Percentiles rank a stretch among this genome's conserved stretches.
These are phyloP conservation scores for Carlito syrichta DNA, from an alignment of 2,113 vertebrate genomes.

Conservation along the genomic window DNA sequence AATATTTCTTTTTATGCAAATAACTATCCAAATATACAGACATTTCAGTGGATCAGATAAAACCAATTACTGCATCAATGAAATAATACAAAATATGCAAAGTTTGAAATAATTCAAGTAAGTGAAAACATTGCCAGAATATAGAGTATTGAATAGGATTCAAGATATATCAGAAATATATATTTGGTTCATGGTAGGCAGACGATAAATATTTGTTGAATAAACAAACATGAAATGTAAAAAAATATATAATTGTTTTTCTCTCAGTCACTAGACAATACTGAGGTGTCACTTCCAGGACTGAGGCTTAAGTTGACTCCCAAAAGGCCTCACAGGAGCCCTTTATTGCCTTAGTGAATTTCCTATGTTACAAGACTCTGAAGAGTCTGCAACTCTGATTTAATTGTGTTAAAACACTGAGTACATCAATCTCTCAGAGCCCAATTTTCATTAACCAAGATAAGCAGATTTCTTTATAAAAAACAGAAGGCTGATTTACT, in stretches of 20 bases:
- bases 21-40: background rate
- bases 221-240: background rate
- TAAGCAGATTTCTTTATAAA: background rate
- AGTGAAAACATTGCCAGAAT: background rate
- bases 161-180: background rate
- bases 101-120: background rate
- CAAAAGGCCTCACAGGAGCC: background rate
- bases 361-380: background rate
- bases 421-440: background rate
- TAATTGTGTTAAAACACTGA: background rate
- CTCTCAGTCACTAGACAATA: background rate
- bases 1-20: background rate
- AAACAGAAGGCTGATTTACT: background rate
- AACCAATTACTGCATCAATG: background rate
- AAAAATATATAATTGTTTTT: background rate
- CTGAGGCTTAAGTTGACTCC: background rate
- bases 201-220: background rate
- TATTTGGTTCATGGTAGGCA: background rate
- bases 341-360: background rate
- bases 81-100: background rate
- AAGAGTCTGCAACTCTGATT: background rate
- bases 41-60: background rate
- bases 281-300: background rate
- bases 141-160: background rate
- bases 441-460: background rate